phyloP scores from a whole-genome alignment of 2,797 vertebrate genomes.

The Pantherophis vulpinus region DNA sequence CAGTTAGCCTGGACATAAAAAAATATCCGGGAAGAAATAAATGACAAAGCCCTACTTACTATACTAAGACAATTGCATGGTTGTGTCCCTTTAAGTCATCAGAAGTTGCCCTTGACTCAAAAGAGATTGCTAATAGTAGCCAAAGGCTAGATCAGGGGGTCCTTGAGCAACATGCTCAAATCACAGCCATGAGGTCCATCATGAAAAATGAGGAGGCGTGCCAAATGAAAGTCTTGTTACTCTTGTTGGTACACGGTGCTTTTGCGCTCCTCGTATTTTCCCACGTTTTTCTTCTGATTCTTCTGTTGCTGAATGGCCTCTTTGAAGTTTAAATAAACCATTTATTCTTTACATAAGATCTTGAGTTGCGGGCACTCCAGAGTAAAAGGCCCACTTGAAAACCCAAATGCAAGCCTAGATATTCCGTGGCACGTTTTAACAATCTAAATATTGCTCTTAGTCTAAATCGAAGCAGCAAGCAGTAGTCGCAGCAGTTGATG shows the following conservation, averaged over 20 bases:
- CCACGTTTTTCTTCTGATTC: neutral
- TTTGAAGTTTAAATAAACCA: constrained; percentile 72
- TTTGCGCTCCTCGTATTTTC: neutral
- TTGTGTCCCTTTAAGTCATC: neutral
- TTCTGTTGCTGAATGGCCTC: constrained; percentile 38
- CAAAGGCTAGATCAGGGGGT: too few relatives aligned
- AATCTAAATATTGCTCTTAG: constrained; percentile 87
- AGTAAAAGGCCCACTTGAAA: constrained; percentile 71
- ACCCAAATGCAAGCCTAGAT: constrained; percentile 72
- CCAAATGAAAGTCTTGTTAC: neutral
- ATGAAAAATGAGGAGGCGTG: too few relatives aligned
- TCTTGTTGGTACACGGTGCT: neutral
- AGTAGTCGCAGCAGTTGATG: constrained; percentile 95
- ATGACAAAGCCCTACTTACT: neutral
- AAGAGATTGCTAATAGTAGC: neutral
- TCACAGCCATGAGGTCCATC: neutral
- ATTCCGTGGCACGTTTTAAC: constrained; percentile 76
- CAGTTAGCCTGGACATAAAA: neutral
- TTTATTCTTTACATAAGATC: constrained; percentile 72
- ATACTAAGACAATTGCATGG: neutral
- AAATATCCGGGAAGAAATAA: neutral
- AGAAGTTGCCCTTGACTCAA: neutral
- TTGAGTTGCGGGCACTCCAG: constrained; percentile 69
- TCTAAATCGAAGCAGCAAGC: constrained; percentile 81
- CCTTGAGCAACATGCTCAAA: neutral